A percentile compares a stretch with the other conserved stretches of the same genome.
These are phyloP conservation scores for Bombycilla garrulus DNA, from an alignment of 2,113 vertebrate species.

Conservation along the genomic window DNA sequence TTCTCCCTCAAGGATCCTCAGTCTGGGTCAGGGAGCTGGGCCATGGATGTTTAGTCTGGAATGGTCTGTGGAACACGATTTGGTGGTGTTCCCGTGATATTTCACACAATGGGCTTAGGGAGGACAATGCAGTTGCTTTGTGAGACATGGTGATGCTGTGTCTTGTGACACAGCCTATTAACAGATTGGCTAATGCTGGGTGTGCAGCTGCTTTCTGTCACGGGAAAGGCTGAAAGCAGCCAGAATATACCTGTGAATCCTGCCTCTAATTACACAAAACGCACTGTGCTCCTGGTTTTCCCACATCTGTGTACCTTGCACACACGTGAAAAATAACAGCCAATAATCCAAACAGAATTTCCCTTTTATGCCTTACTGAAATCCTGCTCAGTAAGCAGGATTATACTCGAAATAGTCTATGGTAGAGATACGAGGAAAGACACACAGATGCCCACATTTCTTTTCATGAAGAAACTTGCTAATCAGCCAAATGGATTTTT, in stretches of 20 bases:
- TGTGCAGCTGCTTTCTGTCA: conserved; percentile 68
- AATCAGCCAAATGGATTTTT: not conserved
- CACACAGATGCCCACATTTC: not conserved
- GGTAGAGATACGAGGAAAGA: not conserved
- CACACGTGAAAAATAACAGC: not conserved
- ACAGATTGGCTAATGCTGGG: conserved; percentile 63
- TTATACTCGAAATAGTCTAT: not conserved
- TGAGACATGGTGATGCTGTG: conserved; percentile 62
- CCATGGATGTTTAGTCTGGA: conserved; percentile 34
- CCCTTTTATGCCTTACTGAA: not conserved
- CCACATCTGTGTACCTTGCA: not conserved
- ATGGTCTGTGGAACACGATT: conserved; percentile 12
- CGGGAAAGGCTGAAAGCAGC: conserved; percentile 61
- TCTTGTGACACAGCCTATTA: conserved; percentile 69
- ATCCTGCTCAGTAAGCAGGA: not conserved
- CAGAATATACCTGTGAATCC: conserved; percentile 67
- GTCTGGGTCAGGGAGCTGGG: not conserved
- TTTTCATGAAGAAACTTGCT: not conserved
- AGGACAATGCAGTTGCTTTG: conserved; percentile 63
- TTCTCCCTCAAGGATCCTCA: conserved; percentile 32
- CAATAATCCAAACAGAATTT: not conserved
- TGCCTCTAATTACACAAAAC: conserved; percentile 53
- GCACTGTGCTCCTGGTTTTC: not conserved
- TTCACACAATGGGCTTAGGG: conserved; percentile 55
- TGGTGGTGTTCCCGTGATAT: conserved; percentile 57